phyloP scores from a whole-genome alignment of 2,113 vertebrate species.

The Copsychus sechellarum region DNA sequence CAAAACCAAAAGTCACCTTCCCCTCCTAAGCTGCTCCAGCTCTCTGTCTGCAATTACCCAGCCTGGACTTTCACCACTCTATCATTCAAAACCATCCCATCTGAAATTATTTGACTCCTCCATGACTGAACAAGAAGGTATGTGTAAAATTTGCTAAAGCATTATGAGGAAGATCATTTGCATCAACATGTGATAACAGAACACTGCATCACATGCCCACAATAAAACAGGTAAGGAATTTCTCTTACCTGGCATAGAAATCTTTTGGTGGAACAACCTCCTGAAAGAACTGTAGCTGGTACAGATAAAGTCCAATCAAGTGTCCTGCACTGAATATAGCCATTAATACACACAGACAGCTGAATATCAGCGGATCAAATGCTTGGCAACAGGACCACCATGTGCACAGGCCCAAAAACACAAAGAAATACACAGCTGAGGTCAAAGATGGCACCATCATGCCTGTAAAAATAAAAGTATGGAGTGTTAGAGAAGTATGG shows the following conservation, averaged over 20 bases:
- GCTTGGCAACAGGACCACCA: constrained; percentile 96
- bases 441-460: constrained; percentile 96
- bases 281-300: constrained; percentile 98
- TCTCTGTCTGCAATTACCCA: neutral
- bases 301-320: constrained; percentile 93
- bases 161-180: neutral
- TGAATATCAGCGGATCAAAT: constrained; percentile 94
- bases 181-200: neutral
- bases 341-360: constrained; percentile 97
- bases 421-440: constrained; percentile 93
- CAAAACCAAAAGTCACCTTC: neutral
- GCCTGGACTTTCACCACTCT: neutral
- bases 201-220: neutral
- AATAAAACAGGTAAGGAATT: neutral
- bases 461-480: constrained; percentile 71
- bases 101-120: neutral
- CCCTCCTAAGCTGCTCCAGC: neutral
- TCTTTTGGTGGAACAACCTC: constrained; percentile 85
- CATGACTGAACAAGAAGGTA: neutral
- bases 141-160: neutral
- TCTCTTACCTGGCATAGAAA: constrained; percentile 86
- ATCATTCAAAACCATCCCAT: neutral
- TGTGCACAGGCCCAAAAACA: constrained; percentile 94
- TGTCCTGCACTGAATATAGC: constrained; percentile 97
- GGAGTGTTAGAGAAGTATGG: neutral